A percentile compares a stretch with the other conserved stretches of the same genome.
phyloP scores from a whole-genome alignment of 2,797 vertebrate species.

The Pseudomugil gertrudae region DNA sequence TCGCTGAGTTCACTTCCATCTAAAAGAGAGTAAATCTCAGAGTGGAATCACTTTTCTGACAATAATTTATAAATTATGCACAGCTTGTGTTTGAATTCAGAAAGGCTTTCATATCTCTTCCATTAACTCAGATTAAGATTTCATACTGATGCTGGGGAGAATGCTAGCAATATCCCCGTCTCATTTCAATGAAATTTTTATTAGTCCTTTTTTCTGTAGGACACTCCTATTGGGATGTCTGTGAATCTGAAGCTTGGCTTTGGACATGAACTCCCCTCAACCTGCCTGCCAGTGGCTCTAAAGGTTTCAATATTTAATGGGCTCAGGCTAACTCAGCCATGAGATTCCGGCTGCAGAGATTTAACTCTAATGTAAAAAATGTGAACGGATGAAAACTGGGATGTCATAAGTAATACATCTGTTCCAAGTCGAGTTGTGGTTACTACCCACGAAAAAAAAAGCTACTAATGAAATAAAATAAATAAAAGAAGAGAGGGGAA shows the following conservation, averaged over 20 bases:
- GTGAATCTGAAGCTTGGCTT: slow-evolving; percentile 96
- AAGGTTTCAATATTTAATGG: slow-evolving; percentile 99
- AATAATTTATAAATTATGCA: slow-evolving; percentile 99
- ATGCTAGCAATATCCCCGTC: slow-evolving; percentile 99
- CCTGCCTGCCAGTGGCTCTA: slow-evolving; percentile 96
- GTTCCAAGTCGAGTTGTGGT: slow-evolving; percentile 87
- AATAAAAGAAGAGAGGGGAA: slow-evolving; percentile 79
- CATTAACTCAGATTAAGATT: slow-evolving; percentile 99
- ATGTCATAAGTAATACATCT: slow-evolving; percentile 99
- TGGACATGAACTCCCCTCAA: slow-evolving; percentile 99
- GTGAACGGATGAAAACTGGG: slow-evolving; percentile 98
- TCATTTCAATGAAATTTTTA: slow-evolving; percentile 99
- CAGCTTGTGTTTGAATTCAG: slow-evolving; percentile 98
- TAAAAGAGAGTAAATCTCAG: slow-evolving; percentile 94
- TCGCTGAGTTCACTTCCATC: slow-evolving; percentile 83
- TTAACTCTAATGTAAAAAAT: slow-evolving; percentile 99
- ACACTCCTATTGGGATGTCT: slow-evolving; percentile 99
- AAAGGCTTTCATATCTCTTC: slow-evolving; percentile 99
- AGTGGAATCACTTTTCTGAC: slow-evolving; percentile 98
- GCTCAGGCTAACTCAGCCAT: slow-evolving; percentile 97
- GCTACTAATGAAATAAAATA: slow-evolving; percentile 83
- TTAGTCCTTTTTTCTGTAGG: slow-evolving; percentile 97
- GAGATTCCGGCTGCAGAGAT: slow-evolving; percentile 99
- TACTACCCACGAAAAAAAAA: slow-evolving; percentile 81
- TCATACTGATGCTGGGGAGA: slow-evolving; percentile 98